Conservation (phyloP, 2,113 vertebrate species). For the Oceanites oceanicus region DNA sequence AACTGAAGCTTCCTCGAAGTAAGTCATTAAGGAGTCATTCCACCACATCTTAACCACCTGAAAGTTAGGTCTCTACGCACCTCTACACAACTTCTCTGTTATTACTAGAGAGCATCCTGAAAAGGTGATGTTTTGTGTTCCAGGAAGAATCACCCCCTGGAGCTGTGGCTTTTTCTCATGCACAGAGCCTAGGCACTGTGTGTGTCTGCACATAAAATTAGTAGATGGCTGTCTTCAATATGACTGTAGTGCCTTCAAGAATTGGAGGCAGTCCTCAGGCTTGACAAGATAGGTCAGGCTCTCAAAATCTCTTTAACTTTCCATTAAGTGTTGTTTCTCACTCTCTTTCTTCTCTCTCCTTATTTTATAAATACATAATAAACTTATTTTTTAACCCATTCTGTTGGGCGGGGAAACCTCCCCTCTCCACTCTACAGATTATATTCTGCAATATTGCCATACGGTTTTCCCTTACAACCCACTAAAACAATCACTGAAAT, state of each 20-base stretch:
- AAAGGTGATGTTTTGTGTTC: background rate
- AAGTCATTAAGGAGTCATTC: background rate
- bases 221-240: background rate
- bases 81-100: background rate
- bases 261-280: background rate
- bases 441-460: background rate
- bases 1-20: background rate
- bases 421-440: background rate
- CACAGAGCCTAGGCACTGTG: background rate
- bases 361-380: background rate
- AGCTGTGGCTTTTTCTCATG: background rate
- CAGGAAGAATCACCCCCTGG: background rate
- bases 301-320: background rate
- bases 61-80: background rate
- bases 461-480: background rate
- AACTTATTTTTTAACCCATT: background rate
- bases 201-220: background rate
- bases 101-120: background rate
- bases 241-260: background rate
- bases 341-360: background rate
- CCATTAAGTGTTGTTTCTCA: background rate
- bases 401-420: background rate
- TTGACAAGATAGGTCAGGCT: background rate
- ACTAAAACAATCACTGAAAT: background rate
- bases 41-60: background rate